These are phyloP conservation scores for Artemia sp. DNA, from an alignment of 2,888 invertebrate genomes.

Conservation along the genomic window DNA sequence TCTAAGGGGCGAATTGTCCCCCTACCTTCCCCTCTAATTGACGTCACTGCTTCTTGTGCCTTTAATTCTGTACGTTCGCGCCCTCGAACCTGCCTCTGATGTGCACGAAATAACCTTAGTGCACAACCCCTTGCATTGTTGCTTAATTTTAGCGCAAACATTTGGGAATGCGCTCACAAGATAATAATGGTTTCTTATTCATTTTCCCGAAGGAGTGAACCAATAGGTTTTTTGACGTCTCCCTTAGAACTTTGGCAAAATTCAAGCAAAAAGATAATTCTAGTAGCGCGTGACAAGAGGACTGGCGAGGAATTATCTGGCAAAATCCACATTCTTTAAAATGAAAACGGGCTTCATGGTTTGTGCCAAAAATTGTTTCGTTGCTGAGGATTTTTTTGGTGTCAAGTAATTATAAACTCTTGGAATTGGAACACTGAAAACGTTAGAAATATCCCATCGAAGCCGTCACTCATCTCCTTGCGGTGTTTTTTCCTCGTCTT, in stretches of 20 bases:
- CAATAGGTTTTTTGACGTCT: no score
- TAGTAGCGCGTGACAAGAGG: not conserved
- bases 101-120: no score
- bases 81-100: no score
- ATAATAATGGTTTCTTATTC: no score
- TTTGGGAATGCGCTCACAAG: no score
- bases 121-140: no score
- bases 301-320: constrained; percentile 13
- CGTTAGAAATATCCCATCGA: not conserved
- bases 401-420: constrained; percentile 15
- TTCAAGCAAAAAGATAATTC: not conserved
- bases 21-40: no score
- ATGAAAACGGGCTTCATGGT: not conserved
- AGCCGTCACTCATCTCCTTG: not conserved
- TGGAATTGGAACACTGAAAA: constrained; percentile 14
- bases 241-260: not conserved
- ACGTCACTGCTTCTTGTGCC: no score
- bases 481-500: not conserved
- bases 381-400: not conserved
- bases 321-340: constrained; percentile 15
- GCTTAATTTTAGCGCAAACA: no score
- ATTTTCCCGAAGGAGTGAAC: no score
- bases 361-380: constrained; percentile 13
- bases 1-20: no score
- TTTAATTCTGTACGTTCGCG: no score